Conservation (phyloP, 1,140 invertebrate genomes). For the Dufourea novaeangliae region DNA sequence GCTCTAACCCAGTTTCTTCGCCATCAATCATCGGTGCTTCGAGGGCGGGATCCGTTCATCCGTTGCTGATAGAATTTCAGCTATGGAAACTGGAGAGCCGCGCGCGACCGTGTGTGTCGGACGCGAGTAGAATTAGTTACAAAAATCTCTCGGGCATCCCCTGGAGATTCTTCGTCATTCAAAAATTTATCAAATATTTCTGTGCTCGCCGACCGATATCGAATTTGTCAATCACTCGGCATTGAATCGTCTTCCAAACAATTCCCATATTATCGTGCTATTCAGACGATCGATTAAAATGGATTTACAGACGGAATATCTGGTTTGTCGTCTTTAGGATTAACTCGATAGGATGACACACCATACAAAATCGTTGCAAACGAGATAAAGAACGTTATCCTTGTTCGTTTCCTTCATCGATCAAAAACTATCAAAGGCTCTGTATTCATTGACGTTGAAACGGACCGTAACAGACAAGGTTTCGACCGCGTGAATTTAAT, state of each 20-base stretch:
- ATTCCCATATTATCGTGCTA: too few relatives aligned
- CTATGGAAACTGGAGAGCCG: conserved; percentile 50
- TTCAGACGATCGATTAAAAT: too few relatives aligned
- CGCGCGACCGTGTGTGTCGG: conserved; percentile 11
- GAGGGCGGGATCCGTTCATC: conserved; percentile 9
- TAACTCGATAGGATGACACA: too few relatives aligned
- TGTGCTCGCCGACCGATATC: background rate
- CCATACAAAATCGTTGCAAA: too few relatives aligned
- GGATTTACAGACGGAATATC: too few relatives aligned
- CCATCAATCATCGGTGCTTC: conserved; percentile 54
- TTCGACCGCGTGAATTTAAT: background rate
- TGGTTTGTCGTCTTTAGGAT: too few relatives aligned
- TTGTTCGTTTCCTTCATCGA: too few relatives aligned
- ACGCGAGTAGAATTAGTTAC: conserved; percentile 27
- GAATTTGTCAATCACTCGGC: background rate
- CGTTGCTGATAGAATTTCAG: conserved; percentile 48
- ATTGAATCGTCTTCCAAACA: background rate
- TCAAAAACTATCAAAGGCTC: too few relatives aligned
- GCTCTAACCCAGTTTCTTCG: conserved; percentile 55
- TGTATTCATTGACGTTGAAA: too few relatives aligned
- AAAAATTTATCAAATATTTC: background rate
- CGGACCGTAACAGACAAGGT: too few relatives aligned
- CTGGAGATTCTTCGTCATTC: background rate
- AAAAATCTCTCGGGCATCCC: background rate
- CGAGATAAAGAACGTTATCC: too few relatives aligned